Evolutionary conservation across 2,797 vertebrate species (phyloP).

Genomic region (Sebastes variabilis): DNA sequence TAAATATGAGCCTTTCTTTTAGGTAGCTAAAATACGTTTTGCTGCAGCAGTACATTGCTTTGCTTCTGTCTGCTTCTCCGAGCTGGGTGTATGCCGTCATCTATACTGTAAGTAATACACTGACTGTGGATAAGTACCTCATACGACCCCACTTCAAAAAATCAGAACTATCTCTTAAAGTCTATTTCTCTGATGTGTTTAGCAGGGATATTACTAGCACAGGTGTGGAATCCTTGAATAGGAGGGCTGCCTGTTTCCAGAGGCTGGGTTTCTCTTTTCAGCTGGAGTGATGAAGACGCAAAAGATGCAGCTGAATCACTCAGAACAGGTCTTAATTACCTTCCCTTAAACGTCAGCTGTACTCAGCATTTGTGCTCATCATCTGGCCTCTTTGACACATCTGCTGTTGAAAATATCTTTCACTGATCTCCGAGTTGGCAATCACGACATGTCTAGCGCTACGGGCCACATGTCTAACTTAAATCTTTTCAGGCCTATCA

Average conservation of each 20-base stretch:
- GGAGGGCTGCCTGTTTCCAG: background rate
- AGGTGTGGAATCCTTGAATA: too few relatives aligned
- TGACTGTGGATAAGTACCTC: too few relatives aligned
- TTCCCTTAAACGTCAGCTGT: slow-evolving; percentile 20
- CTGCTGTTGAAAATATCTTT: slow-evolving; percentile 2
- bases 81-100: too few relatives aligned
- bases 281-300: slow-evolving; percentile 9
- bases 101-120: too few relatives aligned
- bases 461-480: background rate
- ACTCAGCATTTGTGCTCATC: slow-evolving; percentile 20
- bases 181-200: slow-evolving; percentile 3
- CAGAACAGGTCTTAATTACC: slow-evolving; percentile 45
- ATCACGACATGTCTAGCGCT: background rate
- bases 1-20: background rate
- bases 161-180: too few relatives aligned
- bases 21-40: too few relatives aligned
- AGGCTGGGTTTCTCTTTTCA: slow-evolving; percentile 26
- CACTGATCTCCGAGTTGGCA: background rate
- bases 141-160: too few relatives aligned
- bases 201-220: slow-evolving; percentile 13
- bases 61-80: too few relatives aligned
- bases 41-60: too few relatives aligned
- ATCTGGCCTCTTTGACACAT: slow-evolving; percentile 39
- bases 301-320: slow-evolving; percentile 27
- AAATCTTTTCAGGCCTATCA: slow-evolving; percentile 17